Evolutionary conservation across 1,140 invertebrate genomes (phyloP), one percentile per base, ranked within the genome.

Genomic region (Drosophila pruinosa): DNA sequence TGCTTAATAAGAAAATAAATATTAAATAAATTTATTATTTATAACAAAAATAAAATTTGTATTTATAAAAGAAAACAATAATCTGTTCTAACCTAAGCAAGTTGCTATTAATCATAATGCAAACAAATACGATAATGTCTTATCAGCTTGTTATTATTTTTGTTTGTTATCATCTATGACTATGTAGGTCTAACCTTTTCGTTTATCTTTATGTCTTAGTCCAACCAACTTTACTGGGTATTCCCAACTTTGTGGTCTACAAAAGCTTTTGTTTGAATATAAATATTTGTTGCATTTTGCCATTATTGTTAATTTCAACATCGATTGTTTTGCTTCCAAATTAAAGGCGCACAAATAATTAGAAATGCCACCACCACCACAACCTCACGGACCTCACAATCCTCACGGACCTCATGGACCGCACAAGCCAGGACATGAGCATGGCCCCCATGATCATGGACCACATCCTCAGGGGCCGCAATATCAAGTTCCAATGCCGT

Each of bases 341-440:
- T 41, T 28, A 26, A 15, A 12, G 12, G 4, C 22, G 19, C 2
- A 28, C n/a, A 34, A 10, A 36, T 5, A 21, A 22, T 1, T 14
- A 43, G 68, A 45, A 67, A 82, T 82, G 78, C 61, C 78, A 43
- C 69, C 78, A 57, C 78, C 78, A 69, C 78, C 81, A 47, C 45
- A 26, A 38, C 69, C 43, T 1, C 57, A 59, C 24, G 61, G 68
- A 43, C 48, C 31, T 1, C 73, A 68, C 6, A 67, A 73, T 19
- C 48, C 50, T 7, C 75, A 65, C 8, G 72, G 56, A 52, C 54
- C 22, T 5, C 54, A 41, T 5, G 61, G 24, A 22, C 31, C 45
- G 2, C 75, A 78, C 5, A 57, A 43, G 14, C 64, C 47, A 8
- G 76, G 64, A 6, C 64, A 63, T 22, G 75, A 47, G 36, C 62